Conservation (phyloP, 2,888 invertebrate species). For the Hydraecia micacea region DNA sequence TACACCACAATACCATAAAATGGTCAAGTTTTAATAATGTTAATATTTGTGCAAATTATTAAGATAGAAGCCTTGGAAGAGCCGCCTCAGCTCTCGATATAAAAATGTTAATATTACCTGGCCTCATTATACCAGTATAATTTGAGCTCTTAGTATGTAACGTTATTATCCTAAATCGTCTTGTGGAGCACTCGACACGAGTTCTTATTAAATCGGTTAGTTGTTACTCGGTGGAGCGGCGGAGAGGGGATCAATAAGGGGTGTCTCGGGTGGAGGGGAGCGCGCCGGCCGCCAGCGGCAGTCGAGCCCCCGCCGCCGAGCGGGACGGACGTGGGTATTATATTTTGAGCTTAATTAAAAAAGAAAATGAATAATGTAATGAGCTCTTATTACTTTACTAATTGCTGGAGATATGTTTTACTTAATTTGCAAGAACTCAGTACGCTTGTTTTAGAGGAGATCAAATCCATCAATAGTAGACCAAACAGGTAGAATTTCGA, state of each 20-base stretch:
- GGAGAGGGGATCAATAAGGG: slow-evolving; percentile 76
- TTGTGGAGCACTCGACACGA: slow-evolving; percentile 30
- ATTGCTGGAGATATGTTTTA: neutral
- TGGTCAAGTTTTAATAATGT: slow-evolving; percentile 43
- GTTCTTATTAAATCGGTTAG: slow-evolving; percentile 67
- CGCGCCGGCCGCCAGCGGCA: slow-evolving; percentile 49
- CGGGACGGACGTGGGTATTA: neutral
- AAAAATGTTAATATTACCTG: slow-evolving; percentile 69
- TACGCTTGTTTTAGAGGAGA: neutral
- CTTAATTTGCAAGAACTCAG: neutral
- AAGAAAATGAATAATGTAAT: slow-evolving; percentile 15
- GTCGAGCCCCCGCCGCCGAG: slow-evolving; percentile 35
- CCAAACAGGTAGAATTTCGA: neutral
- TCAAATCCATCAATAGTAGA: neutral
- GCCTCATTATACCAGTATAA: slow-evolving; percentile 55
- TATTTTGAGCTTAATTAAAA: slow-evolving; percentile 37
- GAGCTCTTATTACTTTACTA: neutral
- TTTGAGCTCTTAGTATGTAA: slow-evolving; percentile 53
- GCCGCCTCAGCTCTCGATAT: slow-evolving; percentile 56
- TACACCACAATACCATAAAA: slow-evolving; percentile 29
- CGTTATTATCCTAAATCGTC: slow-evolving; percentile 55
- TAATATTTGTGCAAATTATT: slow-evolving; percentile 63
- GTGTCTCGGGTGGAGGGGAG: slow-evolving; percentile 51
- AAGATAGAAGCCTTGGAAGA: slow-evolving; percentile 50
- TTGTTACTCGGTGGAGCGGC: slow-evolving; percentile 58